Conservation (phyloP, 2,888 invertebrate genomes). For the Cyrtodaria siliqua region DNA sequence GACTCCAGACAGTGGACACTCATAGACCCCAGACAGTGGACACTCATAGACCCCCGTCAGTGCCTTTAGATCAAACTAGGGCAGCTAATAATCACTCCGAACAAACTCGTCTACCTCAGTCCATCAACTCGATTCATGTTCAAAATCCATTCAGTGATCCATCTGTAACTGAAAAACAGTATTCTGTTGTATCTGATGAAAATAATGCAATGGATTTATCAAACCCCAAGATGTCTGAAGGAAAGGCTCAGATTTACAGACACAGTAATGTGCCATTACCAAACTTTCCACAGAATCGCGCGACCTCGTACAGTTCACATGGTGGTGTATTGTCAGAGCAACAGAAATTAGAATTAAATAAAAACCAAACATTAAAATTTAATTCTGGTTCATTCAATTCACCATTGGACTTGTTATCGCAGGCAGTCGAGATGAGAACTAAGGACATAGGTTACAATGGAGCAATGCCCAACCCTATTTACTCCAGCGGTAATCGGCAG, state of each 20-base stretch:
- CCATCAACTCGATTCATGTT: conserved; percentile 5
- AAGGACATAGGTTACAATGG: conserved; percentile 37
- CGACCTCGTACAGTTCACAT: too few relatives aligned
- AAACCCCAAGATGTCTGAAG: too few relatives aligned
- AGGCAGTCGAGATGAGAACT: conserved; percentile 61
- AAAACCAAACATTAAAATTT: neutral
- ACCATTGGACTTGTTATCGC: conserved; percentile 68
- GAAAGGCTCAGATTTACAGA: too few relatives aligned
- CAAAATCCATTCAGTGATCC: conserved; percentile 34
- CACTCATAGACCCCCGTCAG: conserved; percentile 7
- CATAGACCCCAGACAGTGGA: too few relatives aligned
- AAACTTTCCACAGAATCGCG: too few relatives aligned
- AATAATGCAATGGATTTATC: too few relatives aligned
- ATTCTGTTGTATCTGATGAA: too few relatives aligned
- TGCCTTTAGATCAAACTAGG: conserved; percentile 11
- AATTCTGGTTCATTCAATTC: conserved; percentile 38
- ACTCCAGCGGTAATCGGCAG: too few relatives aligned
- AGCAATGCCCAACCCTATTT: too few relatives aligned
- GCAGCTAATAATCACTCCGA: conserved; percentile 4
- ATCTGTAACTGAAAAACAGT: neutral
- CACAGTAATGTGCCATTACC: too few relatives aligned
- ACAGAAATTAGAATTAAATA: neutral
- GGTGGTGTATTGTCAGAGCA: neutral
- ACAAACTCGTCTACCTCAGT: neutral
- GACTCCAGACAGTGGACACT: too few relatives aligned